Evolutionary conservation across 2,797 vertebrate species (phyloP), one percentile per base, ranked within the genome.

Genomic region (Amniataba percoides): DNA sequence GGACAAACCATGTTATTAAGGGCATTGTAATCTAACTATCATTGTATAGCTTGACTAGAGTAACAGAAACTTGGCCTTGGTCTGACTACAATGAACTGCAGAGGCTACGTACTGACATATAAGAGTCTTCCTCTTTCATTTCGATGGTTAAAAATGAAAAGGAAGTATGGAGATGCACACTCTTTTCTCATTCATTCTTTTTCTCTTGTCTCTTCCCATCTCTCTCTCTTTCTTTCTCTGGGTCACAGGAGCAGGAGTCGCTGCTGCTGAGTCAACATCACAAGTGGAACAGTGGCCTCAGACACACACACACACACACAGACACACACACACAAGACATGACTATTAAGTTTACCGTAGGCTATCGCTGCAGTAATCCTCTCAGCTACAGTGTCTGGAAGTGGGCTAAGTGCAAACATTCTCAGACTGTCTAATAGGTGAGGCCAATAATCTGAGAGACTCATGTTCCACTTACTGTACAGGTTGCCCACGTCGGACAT

Each of bases 221-320:
- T 81, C 85, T 87, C 82, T 31, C 27, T 31, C 27, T 31, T 31
- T 31, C 27, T 88, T 31, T 31, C 27, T 88, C 25, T 87, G 23
- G 89, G 90, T 92, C 83, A 91, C 78, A 86, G 65, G 87, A 91
- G 71, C 84, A 88, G 73, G 66, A 86, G 78, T 51, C 81, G 73
- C 75, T 81, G 88, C 77, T 86, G 88, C 88, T 88, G 90, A 93
- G 88, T 92, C 90, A 94, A 90, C 90, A 88, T 90, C 88, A 89
- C 89, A 91, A 87, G 79, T 87, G 80, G 85, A 89, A 82, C 80
- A 85, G 77, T 86, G 78, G 84, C 77, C 76, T 78, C 79, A 65
- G 43, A 59, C 19, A 65, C 58, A 58, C 64, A 78, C 25, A 72
- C 46, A 43, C 64, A 51, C 56, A 67, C 65, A 64, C 49, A 66